Evolutionary conservation across 1,140 invertebrate species (phyloP).

Genomic region (Monochamus saltuarius): DNA sequence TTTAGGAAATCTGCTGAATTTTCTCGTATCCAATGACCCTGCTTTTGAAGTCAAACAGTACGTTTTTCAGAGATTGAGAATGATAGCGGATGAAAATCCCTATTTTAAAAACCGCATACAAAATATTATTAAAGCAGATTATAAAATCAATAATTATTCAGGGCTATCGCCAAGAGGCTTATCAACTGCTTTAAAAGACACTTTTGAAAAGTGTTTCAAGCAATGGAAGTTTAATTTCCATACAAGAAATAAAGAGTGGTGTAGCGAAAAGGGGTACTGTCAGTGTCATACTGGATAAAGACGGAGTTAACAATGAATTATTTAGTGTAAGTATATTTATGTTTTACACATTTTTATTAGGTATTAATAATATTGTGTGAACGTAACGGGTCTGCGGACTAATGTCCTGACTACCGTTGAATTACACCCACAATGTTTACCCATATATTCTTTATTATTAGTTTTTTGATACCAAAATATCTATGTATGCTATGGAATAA

Average conservation of each 20-base stretch:
- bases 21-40: constrained; percentile 56
- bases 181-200: constrained; percentile 68
- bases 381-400: no score
- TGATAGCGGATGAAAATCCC: constrained; percentile 58
- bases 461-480: constrained; percentile 2
- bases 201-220: constrained; percentile 61
- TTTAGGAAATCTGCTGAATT: constrained; percentile 58
- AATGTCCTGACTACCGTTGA: no score
- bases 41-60: constrained; percentile 70
- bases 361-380: neutral
- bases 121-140: constrained; percentile 49
- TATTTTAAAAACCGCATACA: constrained; percentile 53
- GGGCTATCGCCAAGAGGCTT: constrained; percentile 66
- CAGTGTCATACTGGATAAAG: constrained; percentile 65
- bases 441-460: constrained; percentile 9
- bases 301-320: constrained; percentile 54
- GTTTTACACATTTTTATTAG: neutral
- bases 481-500: no score
- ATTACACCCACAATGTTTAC: no score
- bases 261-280: constrained; percentile 75
- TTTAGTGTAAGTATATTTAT: constrained; percentile 53
- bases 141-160: constrained; percentile 66
- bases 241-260: constrained; percentile 74
- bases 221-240: constrained; percentile 70
- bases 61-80: constrained; percentile 63